Evolutionary conservation across 1,140 invertebrate species (phyloP).

Genomic region (Heliconius hermathena): DNA sequence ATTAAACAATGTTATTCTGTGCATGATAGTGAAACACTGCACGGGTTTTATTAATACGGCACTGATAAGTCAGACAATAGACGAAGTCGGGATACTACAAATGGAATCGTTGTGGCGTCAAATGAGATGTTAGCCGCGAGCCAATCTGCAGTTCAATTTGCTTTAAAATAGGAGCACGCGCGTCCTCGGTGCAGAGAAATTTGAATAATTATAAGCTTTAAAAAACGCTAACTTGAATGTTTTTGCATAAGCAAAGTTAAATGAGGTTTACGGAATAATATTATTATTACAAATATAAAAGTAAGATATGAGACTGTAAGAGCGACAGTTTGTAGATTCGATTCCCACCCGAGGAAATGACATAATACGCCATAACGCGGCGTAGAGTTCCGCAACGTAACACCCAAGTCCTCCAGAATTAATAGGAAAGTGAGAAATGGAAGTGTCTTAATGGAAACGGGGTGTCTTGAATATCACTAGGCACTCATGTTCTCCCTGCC

Average conservation of each 20-base stretch:
- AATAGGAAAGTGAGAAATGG: too few species aligned
- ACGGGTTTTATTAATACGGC: constrained; percentile 10
- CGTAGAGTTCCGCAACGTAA: too few species aligned
- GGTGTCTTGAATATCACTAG: too few species aligned
- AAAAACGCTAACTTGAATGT: constrained; percentile 1
- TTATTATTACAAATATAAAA: not conserved
- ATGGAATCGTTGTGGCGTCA: constrained; percentile 71
- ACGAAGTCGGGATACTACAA: constrained; percentile 56
- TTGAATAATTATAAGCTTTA: constrained; percentile 30
- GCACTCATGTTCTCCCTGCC: too few species aligned
- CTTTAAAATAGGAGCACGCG: constrained; percentile 61
- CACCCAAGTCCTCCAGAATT: too few species aligned
- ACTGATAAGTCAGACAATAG: constrained; percentile 48
- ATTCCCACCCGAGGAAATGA: too few species aligned
- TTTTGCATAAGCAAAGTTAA: not conserved
- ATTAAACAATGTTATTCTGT: not conserved
- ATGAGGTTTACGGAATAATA: not conserved
- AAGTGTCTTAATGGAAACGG: too few species aligned
- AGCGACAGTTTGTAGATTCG: too few species aligned
- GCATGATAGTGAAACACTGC: constrained; percentile 9
- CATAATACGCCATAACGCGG: too few species aligned
- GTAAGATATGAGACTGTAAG: not conserved
- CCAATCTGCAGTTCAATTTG: constrained; percentile 76
- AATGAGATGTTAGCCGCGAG: constrained; percentile 69
- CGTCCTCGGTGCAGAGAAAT: constrained; percentile 20